Base-by-base conservation (phyloP, 1,140 invertebrate genomes). In the Drosophila pandora region DNA sequence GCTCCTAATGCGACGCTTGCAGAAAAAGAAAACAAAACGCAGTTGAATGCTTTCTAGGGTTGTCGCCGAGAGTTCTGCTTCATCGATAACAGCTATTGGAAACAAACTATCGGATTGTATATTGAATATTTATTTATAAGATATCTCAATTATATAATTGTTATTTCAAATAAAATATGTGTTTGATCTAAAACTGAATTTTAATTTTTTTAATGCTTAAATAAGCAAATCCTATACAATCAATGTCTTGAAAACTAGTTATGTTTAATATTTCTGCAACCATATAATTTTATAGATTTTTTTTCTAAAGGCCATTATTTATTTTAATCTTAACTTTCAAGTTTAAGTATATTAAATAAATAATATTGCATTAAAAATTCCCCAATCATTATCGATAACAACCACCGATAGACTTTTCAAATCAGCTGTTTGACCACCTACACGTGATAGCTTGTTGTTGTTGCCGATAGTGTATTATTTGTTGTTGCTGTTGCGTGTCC, bases 381-480 rank as follows among this genome's bases (percentile, higher is more conserved):
- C n/a, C 17, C 32, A 17, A 56, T 30, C n/a, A 22, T 28, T 65
- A 69, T 65, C 65, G 61, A 65, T 65, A 22, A 5, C 10, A 9
- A 9, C 9, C 0, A 3, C 0, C 2, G 13, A 8, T 7, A 22
- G 17, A 34, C 28, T 50, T 68, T 34, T 21, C 5, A 12, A 9
- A 23, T 21, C 63, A 67, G 63, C 63, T 67, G 63, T 25, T 64
- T 6, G 7, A 2, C 2, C 22, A 21, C 7, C 47, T 75, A 88
- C 82, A 85, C 82, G 82, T 85, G 82, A 85, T 78, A 48, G n/a
- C 17, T 57, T 45, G 37, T 21, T 57, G 62, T 67, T 73, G 58
- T 59, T 71, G 49, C 23, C 39, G 23, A 17, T 57, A 34, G 13
- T 9, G 59, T 25, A 17, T 32, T 41, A 45, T 10, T 45, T 41